phyloP scores from a whole-genome alignment of 2,113 vertebrate species.

The Progne subis region DNA sequence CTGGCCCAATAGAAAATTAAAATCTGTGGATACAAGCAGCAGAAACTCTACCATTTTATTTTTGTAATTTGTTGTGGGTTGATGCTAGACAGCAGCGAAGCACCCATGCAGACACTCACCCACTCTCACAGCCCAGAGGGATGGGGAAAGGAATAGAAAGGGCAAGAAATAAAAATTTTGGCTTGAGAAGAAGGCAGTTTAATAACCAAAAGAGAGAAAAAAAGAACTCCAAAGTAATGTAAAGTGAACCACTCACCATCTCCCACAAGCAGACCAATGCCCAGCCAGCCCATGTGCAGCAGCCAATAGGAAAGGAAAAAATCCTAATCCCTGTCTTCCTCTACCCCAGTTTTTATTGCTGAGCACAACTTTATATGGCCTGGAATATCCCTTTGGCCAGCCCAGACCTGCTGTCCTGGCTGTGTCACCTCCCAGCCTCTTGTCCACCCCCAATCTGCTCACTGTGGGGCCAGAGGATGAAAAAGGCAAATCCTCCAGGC shows the following conservation, averaged over 20 bases:
- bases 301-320: neutral
- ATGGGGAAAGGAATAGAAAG: neutral
- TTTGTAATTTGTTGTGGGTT: neutral
- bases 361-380: neutral
- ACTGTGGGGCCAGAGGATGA: accelerated
- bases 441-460: neutral
- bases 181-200: neutral
- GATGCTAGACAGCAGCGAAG: neutral
- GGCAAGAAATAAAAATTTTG: neutral
- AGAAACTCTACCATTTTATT: neutral
- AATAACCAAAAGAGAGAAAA: neutral
- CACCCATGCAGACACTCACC: neutral
- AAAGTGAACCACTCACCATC: neutral
- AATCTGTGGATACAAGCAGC: neutral
- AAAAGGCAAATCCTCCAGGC: neutral
- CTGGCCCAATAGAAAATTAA: neutral
- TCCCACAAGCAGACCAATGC: neutral
- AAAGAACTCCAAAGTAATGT: neutral
- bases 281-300: neutral
- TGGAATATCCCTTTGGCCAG: neutral
- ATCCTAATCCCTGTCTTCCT: neutral
- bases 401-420: neutral
- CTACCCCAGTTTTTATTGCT: neutral
- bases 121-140: neutral
- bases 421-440: neutral